Evolutionary conservation across 2,888 invertebrate genomes (phyloP).

Genomic region (Apoda limacodes): DNA sequence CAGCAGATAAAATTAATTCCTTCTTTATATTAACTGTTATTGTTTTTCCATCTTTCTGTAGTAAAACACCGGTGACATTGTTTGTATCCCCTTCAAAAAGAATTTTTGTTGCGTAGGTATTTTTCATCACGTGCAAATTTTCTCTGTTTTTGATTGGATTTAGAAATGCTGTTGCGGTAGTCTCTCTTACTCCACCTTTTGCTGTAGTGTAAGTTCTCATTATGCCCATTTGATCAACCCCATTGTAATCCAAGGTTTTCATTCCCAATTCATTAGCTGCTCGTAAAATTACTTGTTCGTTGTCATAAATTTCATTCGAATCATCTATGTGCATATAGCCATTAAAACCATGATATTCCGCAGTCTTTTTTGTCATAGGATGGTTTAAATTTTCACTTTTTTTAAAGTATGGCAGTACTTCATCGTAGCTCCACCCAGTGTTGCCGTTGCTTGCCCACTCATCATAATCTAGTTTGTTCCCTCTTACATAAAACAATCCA

Average conservation of each 20-base stretch:
- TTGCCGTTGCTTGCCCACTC: constrained; percentile 54
- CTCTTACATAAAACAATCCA: constrained; percentile 60
- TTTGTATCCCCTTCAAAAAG: constrained; percentile 73
- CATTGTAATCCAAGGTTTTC: constrained; percentile 32
- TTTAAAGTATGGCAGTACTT: too few relatives aligned
- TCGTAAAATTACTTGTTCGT: too few relatives aligned
- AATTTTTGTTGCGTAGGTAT: constrained; percentile 26
- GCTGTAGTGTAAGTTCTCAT: constrained; percentile 19
- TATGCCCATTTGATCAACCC: constrained; percentile 25
- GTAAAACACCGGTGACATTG: constrained; percentile 27
- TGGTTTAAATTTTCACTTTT: constrained; percentile 9
- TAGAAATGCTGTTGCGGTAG: constrained; percentile 43
- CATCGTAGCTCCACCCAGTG: too few relatives aligned
- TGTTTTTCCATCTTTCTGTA: constrained; percentile 20
- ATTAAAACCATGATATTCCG: constrained; percentile 25
- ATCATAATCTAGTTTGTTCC: constrained; percentile 26
- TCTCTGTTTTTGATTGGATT: constrained; percentile 23
- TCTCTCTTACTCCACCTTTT: constrained; percentile 40
- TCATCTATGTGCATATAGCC: constrained; percentile 38
- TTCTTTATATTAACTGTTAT: constrained; percentile 23
- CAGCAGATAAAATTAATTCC: constrained; percentile 41
- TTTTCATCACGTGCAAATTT: constrained; percentile 28
- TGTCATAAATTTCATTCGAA: too few relatives aligned
- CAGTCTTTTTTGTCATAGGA: constrained; percentile 10
- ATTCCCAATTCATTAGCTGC: constrained; percentile 44